A percentile compares a stretch with the other conserved stretches of the same genome.
Conservation (phyloP, 1,140 invertebrate genomes). For the Pseudomyrmex gracilis region DNA sequence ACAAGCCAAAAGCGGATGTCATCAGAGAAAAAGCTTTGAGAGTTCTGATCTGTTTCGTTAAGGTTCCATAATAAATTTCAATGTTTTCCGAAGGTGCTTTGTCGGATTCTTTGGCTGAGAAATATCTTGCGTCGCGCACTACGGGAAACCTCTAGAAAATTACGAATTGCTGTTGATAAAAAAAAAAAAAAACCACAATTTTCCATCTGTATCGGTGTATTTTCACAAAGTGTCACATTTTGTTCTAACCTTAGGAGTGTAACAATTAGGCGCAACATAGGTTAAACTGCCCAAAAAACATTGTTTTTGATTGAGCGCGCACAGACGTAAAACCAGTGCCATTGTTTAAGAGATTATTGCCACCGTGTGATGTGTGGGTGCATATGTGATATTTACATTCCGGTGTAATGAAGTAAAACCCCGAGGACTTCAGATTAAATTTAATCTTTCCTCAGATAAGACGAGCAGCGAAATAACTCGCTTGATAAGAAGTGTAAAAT, state of each 20-base stretch:
- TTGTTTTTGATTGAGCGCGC: conserved; percentile 16
- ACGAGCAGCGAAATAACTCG: too few species aligned
- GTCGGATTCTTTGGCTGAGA: background rate
- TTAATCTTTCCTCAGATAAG: too few species aligned
- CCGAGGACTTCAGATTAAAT: too few species aligned
- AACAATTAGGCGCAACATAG: background rate
- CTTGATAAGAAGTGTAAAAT: too few species aligned
- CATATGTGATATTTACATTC: background rate
- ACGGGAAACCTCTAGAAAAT: conserved; percentile 25
- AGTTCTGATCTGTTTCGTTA: conserved; percentile 88
- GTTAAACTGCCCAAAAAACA: conserved; percentile 18
- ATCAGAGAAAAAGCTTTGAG: conserved; percentile 93
- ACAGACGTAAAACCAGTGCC: conserved; percentile 55
- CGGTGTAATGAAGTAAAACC: too few species aligned
- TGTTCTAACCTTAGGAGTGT: conserved; percentile 70
- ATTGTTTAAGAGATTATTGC: conserved; percentile 44
- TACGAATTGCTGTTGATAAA: background rate
- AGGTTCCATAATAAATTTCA: conserved; percentile 88
- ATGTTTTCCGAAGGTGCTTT: background rate
- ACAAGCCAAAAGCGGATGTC: conserved; percentile 90
- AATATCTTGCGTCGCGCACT: background rate
- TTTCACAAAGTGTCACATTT: background rate
- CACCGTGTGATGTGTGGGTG: too few species aligned
- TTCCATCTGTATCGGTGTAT: background rate
- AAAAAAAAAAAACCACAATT: background rate